These are phyloP conservation scores for Aphelenchoides fujianensis DNA, from an alignment of 1,140 invertebrate genomes.

Conservation along the genomic window DNA sequence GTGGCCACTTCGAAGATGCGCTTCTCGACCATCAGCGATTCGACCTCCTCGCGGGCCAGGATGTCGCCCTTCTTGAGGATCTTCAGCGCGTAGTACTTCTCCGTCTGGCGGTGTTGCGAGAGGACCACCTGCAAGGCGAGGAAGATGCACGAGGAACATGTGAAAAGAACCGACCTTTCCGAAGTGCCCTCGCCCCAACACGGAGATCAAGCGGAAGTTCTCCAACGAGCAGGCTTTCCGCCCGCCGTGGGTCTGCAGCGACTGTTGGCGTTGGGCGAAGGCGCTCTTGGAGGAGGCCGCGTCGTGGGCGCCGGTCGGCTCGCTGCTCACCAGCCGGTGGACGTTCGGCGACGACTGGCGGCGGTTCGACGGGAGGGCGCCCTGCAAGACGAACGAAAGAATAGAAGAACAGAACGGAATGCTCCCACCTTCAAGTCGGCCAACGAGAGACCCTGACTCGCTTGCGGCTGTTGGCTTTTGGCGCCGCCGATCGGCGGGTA, in stretches of 20 bases:
- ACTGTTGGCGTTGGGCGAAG: background rate
- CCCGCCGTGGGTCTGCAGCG: background rate
- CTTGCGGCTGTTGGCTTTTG: background rate
- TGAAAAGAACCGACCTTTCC: conserved; percentile 74
- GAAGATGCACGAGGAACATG: conserved; percentile 43
- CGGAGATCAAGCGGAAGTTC: conserved; percentile 88
- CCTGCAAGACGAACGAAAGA: too few relatives aligned
- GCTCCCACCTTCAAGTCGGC: conserved; percentile 17
- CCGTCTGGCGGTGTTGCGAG: conserved; percentile 85
- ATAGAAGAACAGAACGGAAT: too few relatives aligned
- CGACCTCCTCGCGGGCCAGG: conserved; percentile 90
- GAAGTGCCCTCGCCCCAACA: conserved; percentile 95
- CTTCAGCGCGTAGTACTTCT: conserved; percentile 91
- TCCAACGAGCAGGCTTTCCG: conserved; percentile 70
- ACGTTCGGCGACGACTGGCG: conserved; percentile 43
- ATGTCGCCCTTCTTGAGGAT: conserved; percentile 99
- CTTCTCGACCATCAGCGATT: conserved; percentile 94
- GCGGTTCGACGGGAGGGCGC: conserved; percentile 25
- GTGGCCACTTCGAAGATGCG: conserved; percentile 98
- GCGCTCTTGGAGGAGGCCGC: too few relatives aligned
- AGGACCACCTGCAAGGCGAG: conserved; percentile 93
- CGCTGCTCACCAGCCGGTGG: conserved; percentile 19
- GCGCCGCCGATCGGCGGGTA: background rate
- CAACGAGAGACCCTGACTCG: background rate
- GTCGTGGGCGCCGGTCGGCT: too few relatives aligned